Conservation (phyloP, 2,888 invertebrate species). For the Synanthedon andrenaeformis region DNA sequence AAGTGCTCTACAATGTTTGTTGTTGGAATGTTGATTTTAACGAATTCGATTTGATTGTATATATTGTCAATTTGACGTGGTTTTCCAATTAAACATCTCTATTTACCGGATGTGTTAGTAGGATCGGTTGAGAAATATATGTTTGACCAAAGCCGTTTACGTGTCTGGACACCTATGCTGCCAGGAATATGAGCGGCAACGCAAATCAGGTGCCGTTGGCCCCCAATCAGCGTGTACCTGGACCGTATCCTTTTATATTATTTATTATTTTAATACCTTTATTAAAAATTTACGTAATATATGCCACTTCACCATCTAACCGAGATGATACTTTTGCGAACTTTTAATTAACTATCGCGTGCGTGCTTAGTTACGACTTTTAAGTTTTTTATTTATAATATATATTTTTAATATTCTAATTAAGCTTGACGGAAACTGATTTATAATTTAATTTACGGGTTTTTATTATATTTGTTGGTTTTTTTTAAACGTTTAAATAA, state of each 20-base stretch:
- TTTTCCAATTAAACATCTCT: conserved; percentile 41
- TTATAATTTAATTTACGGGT: too few relatives aligned
- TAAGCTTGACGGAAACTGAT: too few relatives aligned
- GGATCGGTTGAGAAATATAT: conserved; percentile 66
- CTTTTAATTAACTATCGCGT: conserved; percentile 11
- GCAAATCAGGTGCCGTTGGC: conserved; percentile 75
- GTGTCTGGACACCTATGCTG: conserved; percentile 71
- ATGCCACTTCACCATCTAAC: conserved; percentile 46
- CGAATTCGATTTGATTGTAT: conserved; percentile 51
- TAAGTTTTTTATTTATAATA: too few relatives aligned
- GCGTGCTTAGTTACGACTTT: too few relatives aligned
- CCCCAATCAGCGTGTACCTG: conserved; percentile 70
- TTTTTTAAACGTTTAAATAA: too few relatives aligned
- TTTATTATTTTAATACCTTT: conserved; percentile 25
- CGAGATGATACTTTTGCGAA: conserved; percentile 30
- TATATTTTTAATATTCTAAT: too few relatives aligned
- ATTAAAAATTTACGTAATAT: conserved; percentile 63
- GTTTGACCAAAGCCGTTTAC: conserved; percentile 75
- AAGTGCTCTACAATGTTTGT: conserved; percentile 63
- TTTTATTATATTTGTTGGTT: too few relatives aligned
- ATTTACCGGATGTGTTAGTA: conserved; percentile 69
- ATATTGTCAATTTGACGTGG: conserved; percentile 61
- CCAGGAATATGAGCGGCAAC: conserved; percentile 74
- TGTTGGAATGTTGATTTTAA: conserved; percentile 52
- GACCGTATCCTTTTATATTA: conserved; percentile 68